Percentiles rank a stretch among this genome's conserved stretches.
Evolutionary conservation across 37 sponge, comb jelly and placozoan species (phyloP).

Genomic region (Beroe ovata): DNA sequence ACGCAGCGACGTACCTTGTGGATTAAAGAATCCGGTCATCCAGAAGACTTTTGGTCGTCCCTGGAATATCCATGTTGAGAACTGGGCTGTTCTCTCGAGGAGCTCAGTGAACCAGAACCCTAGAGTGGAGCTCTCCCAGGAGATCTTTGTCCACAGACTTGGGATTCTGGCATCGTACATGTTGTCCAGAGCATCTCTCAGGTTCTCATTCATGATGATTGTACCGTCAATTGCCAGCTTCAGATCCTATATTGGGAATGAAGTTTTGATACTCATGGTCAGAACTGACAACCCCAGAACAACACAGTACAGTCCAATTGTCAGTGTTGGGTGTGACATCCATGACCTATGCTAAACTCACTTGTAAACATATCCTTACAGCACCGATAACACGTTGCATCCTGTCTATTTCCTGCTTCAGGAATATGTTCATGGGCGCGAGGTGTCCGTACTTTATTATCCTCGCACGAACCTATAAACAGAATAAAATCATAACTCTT

Average conservation of each 20-base stretch:
- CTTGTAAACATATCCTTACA: conserved; percentile 72
- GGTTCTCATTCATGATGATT: conserved; percentile 98
- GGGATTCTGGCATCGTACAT: conserved; percentile 98
- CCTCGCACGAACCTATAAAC: conserved; percentile 80
- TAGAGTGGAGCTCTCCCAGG: conserved; percentile 94
- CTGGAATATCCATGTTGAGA: conserved; percentile 82
- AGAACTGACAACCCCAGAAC: no score
- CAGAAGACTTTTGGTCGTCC: conserved; percentile 95
- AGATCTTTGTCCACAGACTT: conserved; percentile 84
- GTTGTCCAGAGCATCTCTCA: conserved; percentile 90
- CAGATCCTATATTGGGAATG: no score
- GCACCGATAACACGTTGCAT: conserved; percentile 95
- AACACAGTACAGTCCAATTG: no score
- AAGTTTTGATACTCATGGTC: no score
- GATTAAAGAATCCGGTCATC: conserved; percentile 99
- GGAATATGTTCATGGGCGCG: conserved; percentile 98
- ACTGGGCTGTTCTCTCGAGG: conserved; percentile 89
- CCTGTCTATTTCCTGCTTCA: conserved; percentile 96
- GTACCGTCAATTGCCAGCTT: conserved; percentile 98
- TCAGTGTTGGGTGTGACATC: no score
- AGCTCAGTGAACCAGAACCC: conserved; percentile 99
- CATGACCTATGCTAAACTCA: neutral
- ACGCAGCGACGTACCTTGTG: no score
- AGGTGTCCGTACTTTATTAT: conserved; percentile 91
- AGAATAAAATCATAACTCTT: neutral